A percentile compares a stretch with the other conserved stretches of the same genome.
phyloP scores from a whole-genome alignment of 2,888 invertebrate species.

The Zelleria hepariella region DNA sequence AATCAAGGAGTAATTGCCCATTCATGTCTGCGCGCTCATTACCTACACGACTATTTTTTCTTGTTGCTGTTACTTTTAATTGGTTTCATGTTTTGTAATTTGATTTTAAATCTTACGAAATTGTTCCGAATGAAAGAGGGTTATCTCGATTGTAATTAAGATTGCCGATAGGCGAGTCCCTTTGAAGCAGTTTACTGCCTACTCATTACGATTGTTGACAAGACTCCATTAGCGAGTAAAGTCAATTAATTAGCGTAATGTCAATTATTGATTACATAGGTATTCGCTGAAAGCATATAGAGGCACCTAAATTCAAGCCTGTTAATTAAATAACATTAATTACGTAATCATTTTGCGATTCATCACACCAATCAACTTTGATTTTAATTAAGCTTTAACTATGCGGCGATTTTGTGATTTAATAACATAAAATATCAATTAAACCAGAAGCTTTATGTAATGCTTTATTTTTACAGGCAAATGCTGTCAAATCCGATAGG shows the following conservation, averaged over 20 bases:
- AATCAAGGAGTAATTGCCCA: conserved; percentile 39
- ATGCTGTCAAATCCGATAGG: no score
- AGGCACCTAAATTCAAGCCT: background rate
- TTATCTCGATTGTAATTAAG: conserved; percentile 1
- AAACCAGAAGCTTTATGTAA: no score
- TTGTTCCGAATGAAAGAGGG: background rate
- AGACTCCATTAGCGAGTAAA: background rate
- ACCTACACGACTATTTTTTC: conserved; percentile 25
- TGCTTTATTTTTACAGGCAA: no score
- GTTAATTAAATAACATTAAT: background rate
- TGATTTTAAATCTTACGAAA: conserved; percentile 16
- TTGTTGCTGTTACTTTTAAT: conserved; percentile 10
- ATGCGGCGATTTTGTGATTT: no score
- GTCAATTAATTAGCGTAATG: background rate
- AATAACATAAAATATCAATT: no score
- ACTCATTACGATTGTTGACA: conserved; percentile 2
- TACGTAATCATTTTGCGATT: no score
- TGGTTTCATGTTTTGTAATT: conserved; percentile 16
- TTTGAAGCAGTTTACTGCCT: background rate
- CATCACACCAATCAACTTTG: no score
- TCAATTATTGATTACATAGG: background rate
- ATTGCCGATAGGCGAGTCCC: background rate
- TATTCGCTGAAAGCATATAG: background rate
- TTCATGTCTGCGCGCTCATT: conserved; percentile 21
- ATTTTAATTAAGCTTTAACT: no score